Base-by-base conservation (phyloP, 1,140 invertebrate genomes). In the Cyphomyrmex costatus region DNA sequence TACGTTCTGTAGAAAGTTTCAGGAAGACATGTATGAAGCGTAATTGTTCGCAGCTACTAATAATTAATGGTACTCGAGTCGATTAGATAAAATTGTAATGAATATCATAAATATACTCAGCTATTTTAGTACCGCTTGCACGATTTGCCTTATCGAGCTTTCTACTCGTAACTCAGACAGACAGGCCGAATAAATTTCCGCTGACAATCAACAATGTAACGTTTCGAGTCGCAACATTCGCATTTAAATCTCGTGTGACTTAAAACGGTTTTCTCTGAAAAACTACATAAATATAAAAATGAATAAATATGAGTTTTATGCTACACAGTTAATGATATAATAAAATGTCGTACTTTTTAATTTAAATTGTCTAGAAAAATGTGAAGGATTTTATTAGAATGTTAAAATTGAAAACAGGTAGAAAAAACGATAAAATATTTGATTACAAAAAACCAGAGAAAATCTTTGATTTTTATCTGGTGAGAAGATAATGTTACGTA, bases 31-130 rank as follows among this genome's bases (percentile, higher is more conserved):
- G 58, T 70, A 36, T 68, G n/a, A 49, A 85, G 58, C 86, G 42
- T 90, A 90, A 90, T 90, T 90, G 88, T 90, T 90, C 88, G 60
- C 78, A 86, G 88, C 86, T 86, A 85, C 53, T 76, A 86, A 89
- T 85, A 90, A 90, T 90, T 90, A 90, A 90, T 88, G 71, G 73
- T 76, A 42, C 33, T 42, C 14, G 12, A 63, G 83, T 63, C 86
- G 88, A 90, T 90, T 90, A 90, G 89, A 90, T 90, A 90, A 88
- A 90, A 49, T 90, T 85, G 76, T 88, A 90, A 85, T 80, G 89
- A 90, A 90, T 90, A 90, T 90, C 86, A 86, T 88, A 90, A 90
- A 90, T 90, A 90, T 63, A 61, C 30, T 14, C 46, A n/a, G 86
- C 86, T 86, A 90, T 90, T 90, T 84, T 82, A 80, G 88, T 88